Conservation (phyloP, 2,888 invertebrate genomes). For the Philhelius pedissequus region DNA sequence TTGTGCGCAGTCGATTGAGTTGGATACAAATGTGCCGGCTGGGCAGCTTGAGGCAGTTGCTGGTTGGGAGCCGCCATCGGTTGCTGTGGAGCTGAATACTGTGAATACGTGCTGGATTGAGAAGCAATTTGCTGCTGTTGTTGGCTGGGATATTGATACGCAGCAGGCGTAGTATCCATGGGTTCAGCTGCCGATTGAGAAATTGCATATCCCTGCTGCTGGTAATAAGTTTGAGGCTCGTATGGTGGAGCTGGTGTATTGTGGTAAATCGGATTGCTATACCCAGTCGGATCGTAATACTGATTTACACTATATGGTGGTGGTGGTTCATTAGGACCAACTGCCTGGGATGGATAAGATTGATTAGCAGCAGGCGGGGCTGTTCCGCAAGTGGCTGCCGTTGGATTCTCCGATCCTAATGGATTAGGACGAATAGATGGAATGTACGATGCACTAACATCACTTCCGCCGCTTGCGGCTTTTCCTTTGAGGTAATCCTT, state of each 20-base stretch:
- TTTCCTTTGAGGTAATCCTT: constrained; percentile 89
- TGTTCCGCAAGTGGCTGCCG: constrained; percentile 73
- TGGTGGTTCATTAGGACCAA: constrained; percentile 76
- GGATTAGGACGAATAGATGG: constrained; percentile 85
- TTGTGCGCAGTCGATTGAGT: neutral
- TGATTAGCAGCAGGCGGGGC: constrained; percentile 33
- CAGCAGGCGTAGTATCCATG: constrained; percentile 71
- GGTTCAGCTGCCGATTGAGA: constrained; percentile 46
- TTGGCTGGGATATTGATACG: neutral
- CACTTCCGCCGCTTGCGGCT: constrained; percentile 78
- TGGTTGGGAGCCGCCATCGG: neutral
- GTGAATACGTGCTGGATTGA: neutral
- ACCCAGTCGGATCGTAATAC: constrained; percentile 75
- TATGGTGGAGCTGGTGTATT: constrained; percentile 76
- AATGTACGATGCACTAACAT: constrained; percentile 72
- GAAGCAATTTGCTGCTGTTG: neutral
- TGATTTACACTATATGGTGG: constrained; percentile 74
- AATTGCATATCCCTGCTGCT: constrained; percentile 36
- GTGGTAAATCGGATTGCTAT: constrained; percentile 77
- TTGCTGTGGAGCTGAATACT: neutral
- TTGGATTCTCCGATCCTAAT: constrained; percentile 83
- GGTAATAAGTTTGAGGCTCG: constrained; percentile 50
- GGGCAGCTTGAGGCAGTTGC: neutral
- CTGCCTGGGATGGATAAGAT: constrained; percentile 69
- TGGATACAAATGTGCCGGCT: too few relatives aligned